Base-by-base conservation (phyloP, 2,888 invertebrate species). In the Thymelicus lineola region DNA sequence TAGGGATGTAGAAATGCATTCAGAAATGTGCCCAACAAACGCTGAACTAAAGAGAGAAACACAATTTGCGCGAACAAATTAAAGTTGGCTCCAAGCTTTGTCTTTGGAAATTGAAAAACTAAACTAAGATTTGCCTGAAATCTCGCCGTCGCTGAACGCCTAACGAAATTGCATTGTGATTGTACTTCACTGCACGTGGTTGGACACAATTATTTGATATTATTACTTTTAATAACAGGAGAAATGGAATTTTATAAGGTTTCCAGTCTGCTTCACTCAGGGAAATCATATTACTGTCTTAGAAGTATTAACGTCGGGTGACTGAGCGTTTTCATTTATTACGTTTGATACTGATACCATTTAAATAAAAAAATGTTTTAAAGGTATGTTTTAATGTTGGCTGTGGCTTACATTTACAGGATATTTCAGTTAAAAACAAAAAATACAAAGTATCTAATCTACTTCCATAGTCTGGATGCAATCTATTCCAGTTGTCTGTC, bases 101-200 rank as follows among this genome's bases (percentile, higher is more conserved):
- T 69, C 68, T 69, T 69, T 69, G 68, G 68, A 69, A 69, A 69
- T 69, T 63, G 68, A 69, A 69, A 68, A 69, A 69, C 68, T 69
- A 69, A 69, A 69, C 68, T 63, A 69, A 63, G 68, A 68, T 68
- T 68, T 68, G 68, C 68, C 67, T 68, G 68, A 57, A 61, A 62
- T 61, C 68, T 62, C 64, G 64, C 53, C 55, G 35, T 60, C 55
- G 61, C 55, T 36, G 46, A 61, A 53, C 46, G 62, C 62, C 76
- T 80, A 79, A 83, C 84, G 74, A 88, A 89, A 90, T 90, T 87
- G 87, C 88, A 89, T 87, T 89, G 85, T 85, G 86, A 88, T 89
- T 86, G 86, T 83, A 77, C 80, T 81, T 82, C 76, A 74, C 79
- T 85, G 86, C 89, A 87, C 87, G 85, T 83, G 85, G 87, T 79